Evolutionary conservation across 2,113 vertebrate species (phyloP), one percentile per base, ranked within the genome.

Genomic region (Cervus canadensis): DNA sequence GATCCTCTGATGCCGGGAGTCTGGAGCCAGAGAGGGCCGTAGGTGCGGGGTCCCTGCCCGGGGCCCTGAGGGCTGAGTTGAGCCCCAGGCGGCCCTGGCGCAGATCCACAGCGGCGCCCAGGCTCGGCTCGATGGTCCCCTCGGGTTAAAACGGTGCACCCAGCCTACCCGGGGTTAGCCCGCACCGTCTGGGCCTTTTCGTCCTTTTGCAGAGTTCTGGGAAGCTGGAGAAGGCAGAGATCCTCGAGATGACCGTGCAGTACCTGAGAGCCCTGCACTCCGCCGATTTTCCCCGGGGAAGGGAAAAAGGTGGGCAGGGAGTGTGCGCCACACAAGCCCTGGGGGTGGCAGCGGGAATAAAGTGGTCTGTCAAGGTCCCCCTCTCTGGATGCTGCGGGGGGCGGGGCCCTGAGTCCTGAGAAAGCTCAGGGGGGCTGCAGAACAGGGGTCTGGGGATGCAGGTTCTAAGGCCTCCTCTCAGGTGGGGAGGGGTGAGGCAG

Each of bases 171-270:
- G 52, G n/a, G 43, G 43, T 14, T 0, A 45, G 36, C 28, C 62
- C 2, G 74, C 5, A 33, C 17, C 30, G 1, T 2, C 33, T 0
- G 40, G 78, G 43, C 25, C 56, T 28, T 57, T 87, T 40, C 30
- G 48, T 94, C 57, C 57, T 71, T 89, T 89, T 54, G 83, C 98
- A 99, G 99, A 99, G 99, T 97, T 99, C 99, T 25, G 99, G 99
- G 36, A 99, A 99, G 98, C 98, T 99, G 97, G 99, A 99, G 98
- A 99, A 99, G 67, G 99, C 99, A 10, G 99, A 99, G 98, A 99
- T 99, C 97, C 98, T 99, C 97, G 99, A 99, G 98, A 99, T 99
- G 99, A 99, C 99, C 0, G 99, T 99, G 33, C 99, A 99, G 98
- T 99, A 99, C 98, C 98, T 99, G 95, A 98, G 99, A 84, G 99